Conservation (phyloP, 2,113 vertebrate genomes). For the Neogale vison region DNA sequence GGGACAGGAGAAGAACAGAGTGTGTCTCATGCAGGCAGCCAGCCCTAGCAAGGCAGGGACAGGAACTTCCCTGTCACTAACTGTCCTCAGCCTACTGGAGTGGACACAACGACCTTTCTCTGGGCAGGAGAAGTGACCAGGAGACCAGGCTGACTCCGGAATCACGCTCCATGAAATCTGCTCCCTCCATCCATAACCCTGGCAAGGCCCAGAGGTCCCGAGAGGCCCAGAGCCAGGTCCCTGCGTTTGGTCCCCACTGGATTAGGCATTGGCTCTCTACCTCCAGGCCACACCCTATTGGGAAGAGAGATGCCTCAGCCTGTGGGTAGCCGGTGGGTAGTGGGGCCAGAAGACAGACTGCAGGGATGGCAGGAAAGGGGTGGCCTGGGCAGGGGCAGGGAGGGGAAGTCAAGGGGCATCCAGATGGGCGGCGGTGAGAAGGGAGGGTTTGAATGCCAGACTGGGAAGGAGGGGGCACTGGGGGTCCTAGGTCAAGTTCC, state of each 20-base stretch:
- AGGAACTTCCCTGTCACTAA: not conserved
- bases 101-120: not conserved
- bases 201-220: not conserved
- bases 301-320: not conserved
- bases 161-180: not conserved
- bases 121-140: not conserved
- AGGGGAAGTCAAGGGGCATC: not conserved
- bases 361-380: not conserved
- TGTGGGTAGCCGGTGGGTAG: not conserved
- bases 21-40: not conserved
- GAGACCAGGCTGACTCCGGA: not conserved
- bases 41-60: not conserved
- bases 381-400: fast-evolving
- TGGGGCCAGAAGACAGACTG: not conserved
- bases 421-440: no score
- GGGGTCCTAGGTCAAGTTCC: not conserved
- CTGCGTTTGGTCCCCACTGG: not conserved
- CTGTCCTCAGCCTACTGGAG: not conserved
- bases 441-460: not conserved
- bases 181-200: not conserved
- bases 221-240: not conserved
- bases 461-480: not conserved
- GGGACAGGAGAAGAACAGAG: not conserved
- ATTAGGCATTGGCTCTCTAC: not conserved
- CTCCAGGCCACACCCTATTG: not conserved